phyloP scores from a whole-genome alignment of 2,888 invertebrate genomes.

The Dolomedes plantarius region DNA sequence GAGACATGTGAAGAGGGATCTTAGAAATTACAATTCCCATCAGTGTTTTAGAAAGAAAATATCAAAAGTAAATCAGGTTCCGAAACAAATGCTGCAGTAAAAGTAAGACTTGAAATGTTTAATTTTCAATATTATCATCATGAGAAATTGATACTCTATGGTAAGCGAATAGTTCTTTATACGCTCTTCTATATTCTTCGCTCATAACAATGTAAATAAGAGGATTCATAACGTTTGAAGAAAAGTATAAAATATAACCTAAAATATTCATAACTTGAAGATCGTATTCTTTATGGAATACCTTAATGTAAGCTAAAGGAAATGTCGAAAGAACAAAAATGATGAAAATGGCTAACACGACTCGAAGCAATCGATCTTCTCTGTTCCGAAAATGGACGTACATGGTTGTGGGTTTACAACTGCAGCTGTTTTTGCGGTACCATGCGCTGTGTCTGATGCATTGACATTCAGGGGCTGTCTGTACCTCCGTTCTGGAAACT shows the following conservation, averaged over 20 bases:
- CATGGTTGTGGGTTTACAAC: no score
- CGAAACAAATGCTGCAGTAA: no score
- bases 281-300: conserved; percentile 87
- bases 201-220: conserved; percentile 97
- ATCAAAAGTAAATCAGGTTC: no score
- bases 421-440: neutral
- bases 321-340: conserved; percentile 93
- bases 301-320: conserved; percentile 92
- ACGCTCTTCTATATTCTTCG: conserved; percentile 91
- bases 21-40: no score
- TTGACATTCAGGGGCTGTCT: no score
- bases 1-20: no score
- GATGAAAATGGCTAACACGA: conserved; percentile 93
- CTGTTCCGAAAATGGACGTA: neutral
- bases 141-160: no score
- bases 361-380: conserved; percentile 76
- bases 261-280: conserved; percentile 79
- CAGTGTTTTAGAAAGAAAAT: no score
- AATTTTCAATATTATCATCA: no score
- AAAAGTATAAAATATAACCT: conserved; percentile 89
- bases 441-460: neutral
- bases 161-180: conserved; percentile 77
- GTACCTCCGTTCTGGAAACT: neutral
- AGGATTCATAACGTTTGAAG: conserved; percentile 92
- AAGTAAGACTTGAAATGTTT: no score